Percentiles rank a stretch among this genome's conserved stretches.
These are phyloP conservation scores for Hafferia zeledoni DNA, from an alignment of 2,797 vertebrate genomes.

Conservation along the genomic window DNA sequence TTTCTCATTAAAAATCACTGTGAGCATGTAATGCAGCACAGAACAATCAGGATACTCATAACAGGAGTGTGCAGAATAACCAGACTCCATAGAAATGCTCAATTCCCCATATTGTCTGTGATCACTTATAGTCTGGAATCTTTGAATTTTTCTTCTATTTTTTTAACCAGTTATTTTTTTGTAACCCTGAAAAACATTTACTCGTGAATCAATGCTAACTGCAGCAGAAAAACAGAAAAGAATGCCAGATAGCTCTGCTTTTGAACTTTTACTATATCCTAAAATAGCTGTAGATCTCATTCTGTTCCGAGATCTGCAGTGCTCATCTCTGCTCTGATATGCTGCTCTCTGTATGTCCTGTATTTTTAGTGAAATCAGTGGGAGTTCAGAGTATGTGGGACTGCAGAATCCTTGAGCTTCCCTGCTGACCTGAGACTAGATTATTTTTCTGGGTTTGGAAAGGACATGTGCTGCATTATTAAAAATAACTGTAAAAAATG, in stretches of 20 bases:
- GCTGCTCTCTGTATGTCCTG: constrained; percentile 7
- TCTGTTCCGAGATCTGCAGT: constrained; percentile 25
- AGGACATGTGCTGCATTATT: not conserved
- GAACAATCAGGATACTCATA: not conserved
- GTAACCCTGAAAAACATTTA: not conserved
- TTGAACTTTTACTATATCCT: not conserved
- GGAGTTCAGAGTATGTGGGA: not conserved
- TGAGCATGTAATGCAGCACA: not conserved
- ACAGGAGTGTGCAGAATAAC: not conserved
- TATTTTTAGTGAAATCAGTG: constrained; percentile 42
- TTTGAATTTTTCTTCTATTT: not conserved
- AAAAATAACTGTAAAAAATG: not conserved
- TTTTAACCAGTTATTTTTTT: not conserved
- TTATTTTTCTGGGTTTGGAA: not conserved
- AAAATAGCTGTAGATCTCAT: constrained; percentile 52
- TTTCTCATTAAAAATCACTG: constrained; percentile 11
- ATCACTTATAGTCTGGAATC: not conserved
- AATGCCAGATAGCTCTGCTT: not conserved
- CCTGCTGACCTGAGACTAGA: not conserved
- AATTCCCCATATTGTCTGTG: not conserved
- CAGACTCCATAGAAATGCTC: not conserved
- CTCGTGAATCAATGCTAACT: not conserved
- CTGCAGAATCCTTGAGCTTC: not conserved
- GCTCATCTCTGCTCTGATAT: constrained; percentile 1
- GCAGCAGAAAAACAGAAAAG: not conserved